phyloP scores from a whole-genome alignment of 2,797 vertebrate genomes.

The Tauraco hartlaubi region DNA sequence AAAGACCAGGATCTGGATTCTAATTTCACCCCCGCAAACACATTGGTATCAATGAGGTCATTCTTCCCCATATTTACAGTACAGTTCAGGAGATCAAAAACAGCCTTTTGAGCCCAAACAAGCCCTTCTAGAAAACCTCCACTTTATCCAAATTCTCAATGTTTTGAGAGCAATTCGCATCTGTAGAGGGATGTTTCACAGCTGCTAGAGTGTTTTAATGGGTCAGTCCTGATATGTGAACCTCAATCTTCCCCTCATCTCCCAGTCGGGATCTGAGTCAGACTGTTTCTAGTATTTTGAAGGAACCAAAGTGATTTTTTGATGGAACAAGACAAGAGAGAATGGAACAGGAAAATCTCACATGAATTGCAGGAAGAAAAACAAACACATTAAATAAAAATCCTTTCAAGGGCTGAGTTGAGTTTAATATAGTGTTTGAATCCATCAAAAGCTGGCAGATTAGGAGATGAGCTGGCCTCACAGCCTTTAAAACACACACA shows the following conservation, averaged over 20 bases:
- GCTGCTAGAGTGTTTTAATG: not conserved
- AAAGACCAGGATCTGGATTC: not conserved
- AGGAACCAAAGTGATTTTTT: not conserved
- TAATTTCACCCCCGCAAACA: not conserved
- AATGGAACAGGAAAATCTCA: not conserved
- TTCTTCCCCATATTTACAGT: not conserved
- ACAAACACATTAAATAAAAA: conserved; percentile 10
- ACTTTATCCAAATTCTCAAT: not conserved
- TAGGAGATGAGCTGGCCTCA: not conserved
- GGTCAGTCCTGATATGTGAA: not conserved
- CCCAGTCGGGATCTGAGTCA: not conserved
- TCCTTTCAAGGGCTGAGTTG: not conserved
- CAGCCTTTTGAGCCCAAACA: not conserved
- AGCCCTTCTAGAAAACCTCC: not conserved
- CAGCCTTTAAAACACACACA: not conserved
- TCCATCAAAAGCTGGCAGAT: conserved; percentile 3
- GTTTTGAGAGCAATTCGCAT: not conserved
- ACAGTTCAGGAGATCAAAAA: not conserved
- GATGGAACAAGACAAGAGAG: not conserved
- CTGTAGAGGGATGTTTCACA: not conserved
- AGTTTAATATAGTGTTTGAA: conserved; percentile 18
- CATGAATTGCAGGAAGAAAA: not conserved
- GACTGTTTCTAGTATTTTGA: not conserved
- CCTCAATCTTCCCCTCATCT: not conserved
- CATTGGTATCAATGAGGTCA: not conserved